Base-by-base conservation (phyloP, 2,888 invertebrate species). In the Unio delphinus region DNA sequence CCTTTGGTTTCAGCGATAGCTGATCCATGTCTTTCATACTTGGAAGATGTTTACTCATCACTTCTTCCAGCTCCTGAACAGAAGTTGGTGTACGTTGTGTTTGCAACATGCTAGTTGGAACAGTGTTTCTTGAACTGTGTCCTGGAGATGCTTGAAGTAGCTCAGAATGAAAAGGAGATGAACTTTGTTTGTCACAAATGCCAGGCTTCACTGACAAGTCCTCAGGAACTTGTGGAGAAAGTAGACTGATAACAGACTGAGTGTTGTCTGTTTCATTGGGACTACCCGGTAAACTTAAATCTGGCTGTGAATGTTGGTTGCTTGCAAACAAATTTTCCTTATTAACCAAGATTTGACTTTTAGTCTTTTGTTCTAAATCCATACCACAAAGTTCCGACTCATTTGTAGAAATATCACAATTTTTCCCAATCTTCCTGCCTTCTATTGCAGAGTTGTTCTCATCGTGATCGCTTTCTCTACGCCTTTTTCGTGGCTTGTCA, bases 1-100 rank as follows among this genome's bases (percentile, higher is more conserved):
- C 61, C 45, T 61, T 68, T 34, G 55, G 34, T 57, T 45, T 28
- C 18, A 54, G 55, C 23, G 64, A 23, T 55, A 56, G 55, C 18
- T 56, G n/a, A n/a, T 55, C 64, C 20, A 61, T 34, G 20, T 63
- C 61, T 34, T 64, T 58, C 26, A 67, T 69, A 61, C 71, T 56
- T n/a, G 91, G 91, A 70, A 98, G 91, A 91, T 97, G 97, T 87
- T 97, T 97, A 28, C 97, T 97, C 97, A 98, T 98, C 62, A 96
- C 97, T 87, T 97, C 96, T 90, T 98, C 97, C 81, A 98, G 91
- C 85, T 97, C 97, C 90, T 96, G 96, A 0, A 96, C 96, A 1
- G 96, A 95, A 73, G 72, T 82, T 34, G 79, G 61, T 69, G 17
- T 56, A 26, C 54, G 56, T 18, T 68, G 63, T 4, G 55, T 63